Evolutionary conservation across 2,888 invertebrate genomes (phyloP), one percentile per base, ranked within the genome.

Genomic region (Sminthurides aquaticus): DNA sequence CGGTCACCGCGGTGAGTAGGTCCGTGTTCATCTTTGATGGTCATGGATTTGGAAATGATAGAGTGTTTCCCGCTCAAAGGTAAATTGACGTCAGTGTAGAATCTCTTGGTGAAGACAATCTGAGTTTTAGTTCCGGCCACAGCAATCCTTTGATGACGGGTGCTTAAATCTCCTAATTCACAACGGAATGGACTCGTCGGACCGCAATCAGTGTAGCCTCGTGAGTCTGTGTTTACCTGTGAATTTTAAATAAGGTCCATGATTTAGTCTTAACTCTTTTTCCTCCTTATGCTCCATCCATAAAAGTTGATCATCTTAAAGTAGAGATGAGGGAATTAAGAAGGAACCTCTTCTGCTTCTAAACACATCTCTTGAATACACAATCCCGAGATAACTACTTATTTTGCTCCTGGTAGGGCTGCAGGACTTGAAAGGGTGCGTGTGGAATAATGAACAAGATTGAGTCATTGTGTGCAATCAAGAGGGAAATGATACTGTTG

Each of bases 1-100:
- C 94, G 80, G 78, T 93, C 91, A 18, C 94, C 94, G 70, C 94
- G 81, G 0, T 92, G 92, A 68, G 87, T 86, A 0, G 93, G 93
- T 0, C 91, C 91, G 76, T 88, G 85, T 76, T 93, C 92, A 77
- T 91, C 93, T 76, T 89, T 91, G 58, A 96, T 84, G 1, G 93
- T 90, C 34, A 96, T 79, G 5, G 94, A 90, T 77, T 87, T 88
- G 58, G 89, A 90, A 75, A 94, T 77, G 75, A 91, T 82, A 70
- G 85, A 86, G 76, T 86, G 81, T 20, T 83, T 83, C 18, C 95
- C 95, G 11, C 86, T 84, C 8, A 96, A 80, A 0, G 90, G 87
- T 34, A 94, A 75, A 75, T 86, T 82, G 0, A 84, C 80, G 78
- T 94, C 95, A 0, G 90, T 90, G 79, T 90, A 90, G 75, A 92